Evolutionary conservation across 2,888 invertebrate genomes (phyloP), one percentile per base, ranked within the genome.

Genomic region (Melanostoma mellinum): DNA sequence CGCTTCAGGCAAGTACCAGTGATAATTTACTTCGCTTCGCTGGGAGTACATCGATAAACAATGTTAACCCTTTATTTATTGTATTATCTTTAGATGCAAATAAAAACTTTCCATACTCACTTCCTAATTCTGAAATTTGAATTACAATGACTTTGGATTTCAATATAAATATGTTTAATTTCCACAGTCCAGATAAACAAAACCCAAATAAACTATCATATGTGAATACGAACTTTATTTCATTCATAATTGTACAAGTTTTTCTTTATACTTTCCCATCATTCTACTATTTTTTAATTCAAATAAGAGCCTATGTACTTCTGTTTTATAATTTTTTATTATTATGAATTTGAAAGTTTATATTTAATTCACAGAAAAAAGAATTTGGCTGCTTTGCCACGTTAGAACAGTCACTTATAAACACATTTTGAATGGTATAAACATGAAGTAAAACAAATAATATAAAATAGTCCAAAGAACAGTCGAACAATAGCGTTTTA

Each of bases 211-310:
- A 42, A 42, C 42, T 32, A 30, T 0, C 4, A 42, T 74, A 38
- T 50, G n/a, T 74, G 73, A 84, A 84, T 78, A 78, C 73, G 78
- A 84, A 84, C 78, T 84, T 84, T 84, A 84, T 84, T 84, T 78
- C 78, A 71, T 84, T 63, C 74, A 84, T 78, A 84, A 84, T 78
- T 84, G 73, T 84, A 84, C 74, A 84, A 78, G 77, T 77, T 82
- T 69, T 55, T 58, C n/a, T 63, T 58, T 60, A 53, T 73, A 42
- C 6, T 61, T 20, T 20, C 20, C 48, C 78, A 46, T 73, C 61
- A 38, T 48, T 82, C 78, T 78, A 82, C 50, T 71, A 46, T 55
- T 67, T 67, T 50, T 55, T 68, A 78, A 73, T 82, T 42, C 50
- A 78, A 77, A 68, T 78, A 72, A 78, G 73, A 75, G 63, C 52